A percentile compares a stretch with the other conserved stretches of the same genome.
Evolutionary conservation across 35 echinoderm and acorn worm genomes (phyloP).

Genomic region (Apostichopus parvimensis): DNA sequence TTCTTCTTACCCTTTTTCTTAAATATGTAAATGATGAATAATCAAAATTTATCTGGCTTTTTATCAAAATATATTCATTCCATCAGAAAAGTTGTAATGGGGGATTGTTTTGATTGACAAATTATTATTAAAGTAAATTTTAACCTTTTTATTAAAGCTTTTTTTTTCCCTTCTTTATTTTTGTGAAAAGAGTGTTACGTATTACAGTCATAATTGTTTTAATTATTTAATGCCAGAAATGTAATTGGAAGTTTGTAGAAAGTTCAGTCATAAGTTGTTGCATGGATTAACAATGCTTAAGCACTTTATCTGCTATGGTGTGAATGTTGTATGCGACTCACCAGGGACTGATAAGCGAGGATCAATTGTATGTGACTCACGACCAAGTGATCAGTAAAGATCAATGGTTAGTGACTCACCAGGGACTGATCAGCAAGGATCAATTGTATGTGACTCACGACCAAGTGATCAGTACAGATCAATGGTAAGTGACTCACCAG

Average conservation of each 20-base stretch:
- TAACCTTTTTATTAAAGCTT: not conserved
- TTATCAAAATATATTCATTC: not conserved
- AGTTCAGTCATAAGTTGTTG: too few relatives aligned
- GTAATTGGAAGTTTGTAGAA: too few relatives aligned
- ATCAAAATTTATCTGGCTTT: too few relatives aligned
- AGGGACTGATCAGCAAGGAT: too few relatives aligned
- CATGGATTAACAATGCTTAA: too few relatives aligned
- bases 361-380: not conserved
- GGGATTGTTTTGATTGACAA: not conserved
- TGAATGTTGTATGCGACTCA: not conserved
- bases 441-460: too few relatives aligned
- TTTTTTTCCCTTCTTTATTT: too few relatives aligned
- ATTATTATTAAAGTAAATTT: not conserved
- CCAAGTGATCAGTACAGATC: too few relatives aligned
- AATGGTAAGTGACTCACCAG: not conserved
- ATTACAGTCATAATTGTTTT: too few relatives aligned
- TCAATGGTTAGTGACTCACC: not conserved
- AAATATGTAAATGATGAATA: not conserved
- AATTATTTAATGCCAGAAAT: too few relatives aligned
- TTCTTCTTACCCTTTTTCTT: not conserved
- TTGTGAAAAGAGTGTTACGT: too few relatives aligned
- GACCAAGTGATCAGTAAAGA: not conserved
- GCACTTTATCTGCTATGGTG: too few relatives aligned
- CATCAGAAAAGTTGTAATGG: not conserved
- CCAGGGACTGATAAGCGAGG: not conserved